A percentile compares a stretch with the other conserved stretches of the same genome.
phyloP scores from a whole-genome alignment of 2,888 invertebrate species.

The Drosophila atripex region DNA sequence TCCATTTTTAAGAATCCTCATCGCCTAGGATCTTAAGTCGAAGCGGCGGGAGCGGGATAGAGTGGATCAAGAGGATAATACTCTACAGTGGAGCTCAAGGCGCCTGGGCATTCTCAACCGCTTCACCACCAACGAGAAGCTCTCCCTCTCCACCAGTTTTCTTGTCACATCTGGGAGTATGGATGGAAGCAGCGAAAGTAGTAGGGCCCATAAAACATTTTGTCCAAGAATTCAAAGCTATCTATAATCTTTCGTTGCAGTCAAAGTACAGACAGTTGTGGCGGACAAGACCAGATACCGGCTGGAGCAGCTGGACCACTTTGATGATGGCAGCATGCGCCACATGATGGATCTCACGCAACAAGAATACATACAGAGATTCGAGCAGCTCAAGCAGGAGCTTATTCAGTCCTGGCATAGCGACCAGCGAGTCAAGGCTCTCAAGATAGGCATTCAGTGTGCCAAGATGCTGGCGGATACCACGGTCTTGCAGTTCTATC shows the following conservation, averaged over 20 bases:
- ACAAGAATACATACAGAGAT: slow-evolving; percentile 94
- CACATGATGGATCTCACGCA: slow-evolving; percentile 96
- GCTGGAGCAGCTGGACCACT: slow-evolving; percentile 96
- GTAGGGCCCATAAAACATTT: slow-evolving; percentile 82
- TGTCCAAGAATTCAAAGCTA: not conserved
- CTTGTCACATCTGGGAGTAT: slow-evolving; percentile 86
- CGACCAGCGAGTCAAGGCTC: slow-evolving; percentile 96
- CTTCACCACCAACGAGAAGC: slow-evolving; percentile 96
- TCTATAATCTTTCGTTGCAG: slow-evolving; percentile 80
- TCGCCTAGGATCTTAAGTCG: slow-evolving; percentile 39
- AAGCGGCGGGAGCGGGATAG: slow-evolving; percentile 60
- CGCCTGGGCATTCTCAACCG: slow-evolving; percentile 92
- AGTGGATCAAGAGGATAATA: slow-evolving; percentile 81
- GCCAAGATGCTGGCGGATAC: slow-evolving; percentile 96
- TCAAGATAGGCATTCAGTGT: slow-evolving; percentile 98
- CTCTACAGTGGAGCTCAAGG: slow-evolving; percentile 90
- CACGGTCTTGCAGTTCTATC: slow-evolving; percentile 96
- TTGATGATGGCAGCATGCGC: slow-evolving; percentile 94
- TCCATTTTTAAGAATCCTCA: too few relatives aligned
- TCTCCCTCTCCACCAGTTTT: slow-evolving; percentile 95
- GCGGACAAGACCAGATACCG: slow-evolving; percentile 94
- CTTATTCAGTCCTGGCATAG: slow-evolving; percentile 96
- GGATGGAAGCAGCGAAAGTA: slow-evolving; percentile 85
- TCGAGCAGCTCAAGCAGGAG: slow-evolving; percentile 96
- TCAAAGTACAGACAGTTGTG: slow-evolving; percentile 91